Percentiles rank a stretch among this genome's conserved stretches.
These are phyloP conservation scores for Tachina grossa DNA, from an alignment of 2,888 invertebrate genomes.

Conservation along the genomic window DNA sequence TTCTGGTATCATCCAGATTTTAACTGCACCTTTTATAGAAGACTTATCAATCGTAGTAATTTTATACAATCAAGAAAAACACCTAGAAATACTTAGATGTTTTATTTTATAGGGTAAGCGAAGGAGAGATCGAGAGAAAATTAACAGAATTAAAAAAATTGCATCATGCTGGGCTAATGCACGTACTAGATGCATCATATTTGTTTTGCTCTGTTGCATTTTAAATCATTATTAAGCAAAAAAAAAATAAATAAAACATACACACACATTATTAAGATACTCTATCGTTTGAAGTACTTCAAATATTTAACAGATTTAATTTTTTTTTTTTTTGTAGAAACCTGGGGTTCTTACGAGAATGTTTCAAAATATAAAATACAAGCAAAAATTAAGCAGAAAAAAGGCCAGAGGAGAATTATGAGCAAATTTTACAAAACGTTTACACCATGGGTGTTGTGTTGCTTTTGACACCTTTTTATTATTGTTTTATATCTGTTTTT, in stretches of 20 bases:
- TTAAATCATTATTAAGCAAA: conserved; percentile 61
- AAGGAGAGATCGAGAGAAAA: neutral
- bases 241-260: conserved; percentile 4
- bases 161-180: conserved; percentile 66
- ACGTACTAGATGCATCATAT: conserved; percentile 31
- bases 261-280: conserved; percentile 20
- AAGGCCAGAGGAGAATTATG: conserved; percentile 7
- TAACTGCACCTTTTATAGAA: neutral
- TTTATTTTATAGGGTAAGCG: neutral
- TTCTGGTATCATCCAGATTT: conserved; percentile 19
- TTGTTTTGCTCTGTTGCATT: conserved; percentile 62
- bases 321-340: conserved; percentile 29
- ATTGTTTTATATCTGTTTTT: neutral
- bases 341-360: conserved; percentile 59
- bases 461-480: conserved; percentile 80
- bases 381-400: conserved; percentile 36
- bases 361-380: conserved; percentile 19
- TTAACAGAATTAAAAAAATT: conserved; percentile 47
- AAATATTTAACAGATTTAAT: conserved; percentile 47
- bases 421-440: conserved; percentile 53
- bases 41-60: conserved; percentile 2
- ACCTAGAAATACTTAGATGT: conserved; percentile 51
- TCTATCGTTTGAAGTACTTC: conserved; percentile 35
- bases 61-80: conserved; percentile 15
- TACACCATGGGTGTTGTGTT: conserved; percentile 74